phyloP scores from a whole-genome alignment of 1,140 invertebrate species.

The Steinernema feltiae region DNA sequence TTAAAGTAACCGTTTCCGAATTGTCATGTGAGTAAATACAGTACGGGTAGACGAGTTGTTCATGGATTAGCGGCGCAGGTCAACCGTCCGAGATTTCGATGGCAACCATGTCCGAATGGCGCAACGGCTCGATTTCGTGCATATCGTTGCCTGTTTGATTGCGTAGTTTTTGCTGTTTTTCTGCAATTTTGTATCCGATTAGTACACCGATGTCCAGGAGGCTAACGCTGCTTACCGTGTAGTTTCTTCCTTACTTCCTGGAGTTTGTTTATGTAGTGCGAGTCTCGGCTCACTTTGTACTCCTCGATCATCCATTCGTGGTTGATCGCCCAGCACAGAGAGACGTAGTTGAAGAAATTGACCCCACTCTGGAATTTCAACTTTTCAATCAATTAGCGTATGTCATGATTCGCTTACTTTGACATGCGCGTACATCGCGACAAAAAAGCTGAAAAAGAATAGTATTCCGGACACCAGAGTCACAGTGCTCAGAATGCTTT shows the following conservation, averaged over 20 bases:
- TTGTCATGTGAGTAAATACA: background rate
- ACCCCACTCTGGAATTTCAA: slow-evolving; percentile 30
- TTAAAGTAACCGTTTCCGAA: background rate
- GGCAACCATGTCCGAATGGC: slow-evolving; percentile 7
- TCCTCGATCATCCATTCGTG: slow-evolving; percentile 38
- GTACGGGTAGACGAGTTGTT: background rate
- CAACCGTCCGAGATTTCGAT: slow-evolving; percentile 10
- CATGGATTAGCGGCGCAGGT: background rate
- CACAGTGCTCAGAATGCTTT: slow-evolving; percentile 45
- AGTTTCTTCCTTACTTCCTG: slow-evolving; percentile 32
- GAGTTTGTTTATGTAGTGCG: slow-evolving; percentile 35
- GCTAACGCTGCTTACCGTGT: slow-evolving; percentile 21
- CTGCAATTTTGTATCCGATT: too few species aligned
- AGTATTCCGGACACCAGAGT: slow-evolving; percentile 63
- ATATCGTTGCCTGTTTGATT: slow-evolving; percentile 6
- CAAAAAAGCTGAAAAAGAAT: slow-evolving; percentile 64
- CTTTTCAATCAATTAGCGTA: background rate
- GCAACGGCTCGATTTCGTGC: background rate
- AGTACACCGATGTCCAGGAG: background rate
- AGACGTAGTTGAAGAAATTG: slow-evolving; percentile 32
- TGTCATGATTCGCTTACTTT: slow-evolving; percentile 58
- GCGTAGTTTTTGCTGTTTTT: slow-evolving; percentile 9
- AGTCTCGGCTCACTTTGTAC: slow-evolving; percentile 34
- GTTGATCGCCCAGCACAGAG: slow-evolving; percentile 36
- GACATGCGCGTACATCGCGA: slow-evolving; percentile 64